Conservation (phyloP, 2,113 vertebrate species). For the Ceratotherium simum region DNA sequence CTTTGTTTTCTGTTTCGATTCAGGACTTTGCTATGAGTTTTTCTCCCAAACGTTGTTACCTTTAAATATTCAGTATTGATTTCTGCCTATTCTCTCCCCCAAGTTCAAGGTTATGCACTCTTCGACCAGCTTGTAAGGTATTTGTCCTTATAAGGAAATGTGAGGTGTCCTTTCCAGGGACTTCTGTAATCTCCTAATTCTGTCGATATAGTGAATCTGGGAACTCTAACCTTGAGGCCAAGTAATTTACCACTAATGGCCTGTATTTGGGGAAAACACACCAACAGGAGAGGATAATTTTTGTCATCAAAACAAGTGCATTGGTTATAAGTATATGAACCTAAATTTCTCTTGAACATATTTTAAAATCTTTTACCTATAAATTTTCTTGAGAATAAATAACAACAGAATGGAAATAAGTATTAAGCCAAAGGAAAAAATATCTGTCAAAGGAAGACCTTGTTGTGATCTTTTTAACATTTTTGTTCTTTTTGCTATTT, state of each 20-base stretch:
- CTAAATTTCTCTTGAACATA: slow-evolving; percentile 22
- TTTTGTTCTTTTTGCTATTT: slow-evolving; percentile 26
- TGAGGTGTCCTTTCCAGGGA: slow-evolving; percentile 27
- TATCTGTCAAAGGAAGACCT: neutral
- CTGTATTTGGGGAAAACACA: slow-evolving; percentile 12
- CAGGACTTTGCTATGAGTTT: slow-evolving; percentile 7
- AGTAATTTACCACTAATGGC: neutral
- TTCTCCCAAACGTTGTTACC: neutral
- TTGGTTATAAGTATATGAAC: slow-evolving; percentile 5
- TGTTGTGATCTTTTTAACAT: neutral
- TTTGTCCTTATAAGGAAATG: slow-evolving; percentile 66
- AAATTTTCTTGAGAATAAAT: slow-evolving; percentile 20
- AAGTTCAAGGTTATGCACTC: slow-evolving; percentile 62
- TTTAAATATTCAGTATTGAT: slow-evolving; percentile 75
- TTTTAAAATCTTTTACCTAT: slow-evolving; percentile 33
- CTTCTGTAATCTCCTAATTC: slow-evolving; percentile 32
- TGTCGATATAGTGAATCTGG: slow-evolving; percentile 46
- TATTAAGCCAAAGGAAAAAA: slow-evolving; percentile 5
- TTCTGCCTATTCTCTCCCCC: slow-evolving; percentile 42
- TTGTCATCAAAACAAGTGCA: neutral
- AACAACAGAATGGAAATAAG: neutral
- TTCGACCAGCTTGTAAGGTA: slow-evolving; percentile 26
- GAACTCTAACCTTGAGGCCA: slow-evolving; percentile 57
- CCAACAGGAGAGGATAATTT: neutral
- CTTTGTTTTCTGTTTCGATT: slow-evolving; percentile 19